These are phyloP conservation scores for Glossosoma conforme DNA, from an alignment of 1,140 invertebrate genomes.

Conservation along the genomic window DNA sequence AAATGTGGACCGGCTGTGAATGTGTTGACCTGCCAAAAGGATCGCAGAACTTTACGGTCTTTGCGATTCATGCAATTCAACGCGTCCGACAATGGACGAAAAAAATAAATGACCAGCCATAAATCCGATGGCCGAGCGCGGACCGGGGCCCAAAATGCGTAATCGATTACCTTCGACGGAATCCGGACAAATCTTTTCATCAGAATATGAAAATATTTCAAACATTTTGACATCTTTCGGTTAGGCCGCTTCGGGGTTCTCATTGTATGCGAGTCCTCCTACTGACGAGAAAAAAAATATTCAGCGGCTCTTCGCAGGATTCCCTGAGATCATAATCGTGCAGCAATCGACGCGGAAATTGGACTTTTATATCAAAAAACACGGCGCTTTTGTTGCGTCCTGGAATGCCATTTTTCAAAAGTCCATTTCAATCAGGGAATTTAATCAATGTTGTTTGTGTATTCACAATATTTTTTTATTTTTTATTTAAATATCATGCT, in stretches of 20 bases:
- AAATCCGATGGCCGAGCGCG: constrained; percentile 20
- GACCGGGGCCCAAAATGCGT: constrained; percentile 22
- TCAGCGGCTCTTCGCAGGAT: too few relatives aligned
- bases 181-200: constrained; percentile 20
- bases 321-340: constrained; percentile 19
- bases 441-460: too few relatives aligned
- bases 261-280: too few relatives aligned
- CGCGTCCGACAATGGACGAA: constrained; percentile 4
- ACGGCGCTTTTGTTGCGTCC: too few relatives aligned
- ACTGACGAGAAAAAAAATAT: too few relatives aligned
- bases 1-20: not conserved
- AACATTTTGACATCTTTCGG: constrained; percentile 31
- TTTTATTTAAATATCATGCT: too few relatives aligned
- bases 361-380: too few relatives aligned
- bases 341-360: too few relatives aligned
- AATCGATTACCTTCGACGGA: constrained; percentile 25
- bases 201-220: constrained; percentile 25
- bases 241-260: constrained; percentile 13
- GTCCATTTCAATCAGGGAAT: too few relatives aligned
- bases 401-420: too few relatives aligned
- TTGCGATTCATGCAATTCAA: constrained; percentile 27
- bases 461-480: too few relatives aligned
- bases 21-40: constrained; percentile 14
- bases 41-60: too few relatives aligned
- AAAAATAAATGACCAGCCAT: constrained; percentile 17